Base-by-base conservation (phyloP, 2,797 vertebrate species). In the Lateolabrax maculatus region DNA sequence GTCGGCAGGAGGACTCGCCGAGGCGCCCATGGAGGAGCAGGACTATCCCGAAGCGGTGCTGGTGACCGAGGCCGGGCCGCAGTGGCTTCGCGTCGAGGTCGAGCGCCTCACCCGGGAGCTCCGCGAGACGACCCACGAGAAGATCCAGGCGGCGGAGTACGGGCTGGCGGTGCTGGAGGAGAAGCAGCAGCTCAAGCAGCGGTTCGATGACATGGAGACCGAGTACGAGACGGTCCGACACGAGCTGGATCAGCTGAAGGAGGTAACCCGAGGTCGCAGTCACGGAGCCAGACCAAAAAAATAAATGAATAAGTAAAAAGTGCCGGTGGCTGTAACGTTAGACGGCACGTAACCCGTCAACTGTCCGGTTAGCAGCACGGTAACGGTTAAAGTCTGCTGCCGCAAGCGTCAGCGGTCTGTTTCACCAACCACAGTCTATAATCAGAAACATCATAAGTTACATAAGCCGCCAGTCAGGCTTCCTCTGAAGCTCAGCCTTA, bases 131-230 rank as follows among this genome's bases (percentile, higher is more conserved):
- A 98, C 95, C 79, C 96, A 95, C 7, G 96, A 99, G 93, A 99
- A 99, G 96, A 98, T 99, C 93, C 98, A 99, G 93, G 98, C 98
- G 81, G 98, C 98, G 2, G 97, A 99, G 86, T 99, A 99, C 36
- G 98, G 98, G 68, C 94, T 99, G 87, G 98, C 94, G 80, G 98
- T 99, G 84, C 96, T 99, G 85, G 98, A 99, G 93, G 98, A 99
- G 95, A 99, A 99, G 81, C 98, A 99, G 90, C 97, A 96, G 91
- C 96, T 99, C 68, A 96, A 98, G 83, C 96, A 96, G 92, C 95
- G 97, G 65, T 97, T 96, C 18, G 98, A 99, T 18, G 98, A 99
- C 86, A 87, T 99, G 89, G 98, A 99, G 92, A 91, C 95, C 21
- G 98, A 99, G 64, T 96, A 97, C 75, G 98, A 99, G 93, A 91